A percentile compares a stretch with the other conserved stretches of the same genome.
These are phyloP conservation scores for Parazoanthus swiftii DNA, from an alignment of 92 coral and sea anemone species.

Conservation along the genomic window DNA sequence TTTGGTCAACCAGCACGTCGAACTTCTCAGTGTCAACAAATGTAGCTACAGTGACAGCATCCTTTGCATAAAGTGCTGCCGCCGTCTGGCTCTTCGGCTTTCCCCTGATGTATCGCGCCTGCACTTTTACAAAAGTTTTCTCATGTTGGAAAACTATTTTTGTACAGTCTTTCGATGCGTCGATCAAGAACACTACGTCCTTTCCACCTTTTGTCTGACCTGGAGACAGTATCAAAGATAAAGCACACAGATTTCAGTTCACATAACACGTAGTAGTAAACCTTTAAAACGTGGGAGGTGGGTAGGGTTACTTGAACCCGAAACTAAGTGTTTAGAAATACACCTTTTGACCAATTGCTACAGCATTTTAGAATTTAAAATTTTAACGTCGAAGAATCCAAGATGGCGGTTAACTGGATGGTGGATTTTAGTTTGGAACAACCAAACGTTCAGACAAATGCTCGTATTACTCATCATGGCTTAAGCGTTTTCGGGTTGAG, in stretches of 20 bases:
- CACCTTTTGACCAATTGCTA: too few relatives aligned
- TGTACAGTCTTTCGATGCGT: background rate
- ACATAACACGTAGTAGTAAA: too few relatives aligned
- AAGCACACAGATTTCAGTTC: background rate
- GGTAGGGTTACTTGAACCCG: too few relatives aligned
- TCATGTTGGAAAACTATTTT: background rate
- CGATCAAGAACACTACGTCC: conserved; percentile 1
- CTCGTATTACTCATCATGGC: too few relatives aligned
- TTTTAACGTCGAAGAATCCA: too few relatives aligned
- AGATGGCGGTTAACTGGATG: too few relatives aligned
- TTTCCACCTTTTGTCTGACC: background rate
- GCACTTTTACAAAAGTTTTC: background rate
- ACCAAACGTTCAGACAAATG: too few relatives aligned
- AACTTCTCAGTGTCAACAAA: background rate
- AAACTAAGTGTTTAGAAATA: too few relatives aligned
- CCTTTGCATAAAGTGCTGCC: conserved; percentile 16
- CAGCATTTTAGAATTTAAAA: too few relatives aligned
- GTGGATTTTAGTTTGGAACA: too few relatives aligned
- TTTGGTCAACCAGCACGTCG: background rate
- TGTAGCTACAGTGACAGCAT: background rate
- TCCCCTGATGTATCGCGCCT: background rate
- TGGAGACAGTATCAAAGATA: background rate
- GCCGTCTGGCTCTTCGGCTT: conserved; percentile 12
- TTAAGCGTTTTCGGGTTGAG: too few relatives aligned
- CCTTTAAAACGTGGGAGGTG: too few relatives aligned